Conservation (phyloP, 2,888 invertebrate species). For the Nesidiocoris tenuis region DNA sequence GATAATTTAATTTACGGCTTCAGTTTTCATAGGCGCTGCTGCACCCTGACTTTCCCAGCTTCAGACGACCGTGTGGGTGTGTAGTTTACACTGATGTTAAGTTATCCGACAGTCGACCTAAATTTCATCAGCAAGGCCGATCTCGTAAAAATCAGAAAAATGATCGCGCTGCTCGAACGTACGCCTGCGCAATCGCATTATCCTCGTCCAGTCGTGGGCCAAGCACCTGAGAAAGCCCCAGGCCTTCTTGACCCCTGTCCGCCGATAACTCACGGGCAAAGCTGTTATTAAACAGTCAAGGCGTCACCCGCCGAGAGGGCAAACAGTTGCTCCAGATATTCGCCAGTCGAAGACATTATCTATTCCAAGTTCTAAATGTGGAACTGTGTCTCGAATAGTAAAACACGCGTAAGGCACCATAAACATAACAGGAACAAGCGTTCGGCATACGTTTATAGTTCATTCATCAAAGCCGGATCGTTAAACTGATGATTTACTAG, state of each 20-base stretch:
- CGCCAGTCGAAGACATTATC: not conserved
- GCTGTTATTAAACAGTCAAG: constrained; percentile 22
- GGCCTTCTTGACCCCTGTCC: not conserved
- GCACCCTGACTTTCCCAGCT: too few relatives aligned
- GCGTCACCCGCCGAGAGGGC: not conserved
- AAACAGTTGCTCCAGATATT: not conserved
- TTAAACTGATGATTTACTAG: too few relatives aligned
- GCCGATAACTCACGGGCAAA: constrained; percentile 21
- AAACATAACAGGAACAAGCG: not conserved
- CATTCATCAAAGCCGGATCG: too few relatives aligned
- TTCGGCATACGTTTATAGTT: too few relatives aligned
- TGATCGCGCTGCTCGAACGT: not conserved
- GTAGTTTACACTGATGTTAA: not conserved
- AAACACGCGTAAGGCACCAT: not conserved
- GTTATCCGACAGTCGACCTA: not conserved
- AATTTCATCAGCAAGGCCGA: not conserved
- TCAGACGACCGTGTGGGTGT: not conserved
- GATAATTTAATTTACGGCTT: too few relatives aligned
- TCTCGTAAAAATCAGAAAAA: not conserved
- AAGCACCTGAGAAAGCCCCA: not conserved
- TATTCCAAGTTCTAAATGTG: not conserved
- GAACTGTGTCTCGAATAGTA: not conserved
- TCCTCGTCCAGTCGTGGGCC: not conserved
- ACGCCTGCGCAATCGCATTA: not conserved
- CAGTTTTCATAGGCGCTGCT: too few relatives aligned